Base-by-base conservation (phyloP, 2,113 vertebrate species). In the Cololabis saira region DNA sequence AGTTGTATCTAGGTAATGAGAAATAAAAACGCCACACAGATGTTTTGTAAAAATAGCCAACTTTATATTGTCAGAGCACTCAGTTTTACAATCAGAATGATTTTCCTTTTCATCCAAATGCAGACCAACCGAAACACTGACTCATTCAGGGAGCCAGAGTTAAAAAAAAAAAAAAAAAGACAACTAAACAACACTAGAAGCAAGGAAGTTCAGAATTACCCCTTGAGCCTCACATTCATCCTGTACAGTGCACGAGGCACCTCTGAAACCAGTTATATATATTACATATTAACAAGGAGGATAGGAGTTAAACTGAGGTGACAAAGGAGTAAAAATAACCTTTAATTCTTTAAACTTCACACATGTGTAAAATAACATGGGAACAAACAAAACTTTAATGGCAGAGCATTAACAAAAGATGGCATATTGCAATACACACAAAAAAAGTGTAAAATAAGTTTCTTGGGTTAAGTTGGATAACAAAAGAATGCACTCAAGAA, bases 61-160 rank as follows among this genome's bases (percentile, higher is more conserved):
- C 90, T 94, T 92, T 93, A 92, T 93, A 87, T 88, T 37, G 71
- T 92, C 84, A 78, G 95, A 93, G 88, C 94, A 94, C 95, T 94
- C 95, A 88, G 94, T 94, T 95, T 96, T 96, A 97, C 96, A 98
- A 95, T 91, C 94, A 95, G 95, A 95, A 96, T 95, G 94, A 94
- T 94, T 93, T 81, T 84, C 74, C 61, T 76, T 68, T 67, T 67
- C 72, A 71, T 92, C 86, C 90, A 87, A 56, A 75, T 53, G 59
- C 67, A 74, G 64, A 82, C 73, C 61, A 44, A 66, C 60, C 4
- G 48, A 61, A 58, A 70, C 47, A 62, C 71, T 12, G 49, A 22
- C 69, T 55, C 43, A 1, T 48, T 51, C 50, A 45, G 33, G 63
- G 49, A 86, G 56, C n/a, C 43, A 14, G 41, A 54, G 43, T 12